Conservation (phyloP, 2,888 invertebrate species). For the Xestia rhomboidea region DNA sequence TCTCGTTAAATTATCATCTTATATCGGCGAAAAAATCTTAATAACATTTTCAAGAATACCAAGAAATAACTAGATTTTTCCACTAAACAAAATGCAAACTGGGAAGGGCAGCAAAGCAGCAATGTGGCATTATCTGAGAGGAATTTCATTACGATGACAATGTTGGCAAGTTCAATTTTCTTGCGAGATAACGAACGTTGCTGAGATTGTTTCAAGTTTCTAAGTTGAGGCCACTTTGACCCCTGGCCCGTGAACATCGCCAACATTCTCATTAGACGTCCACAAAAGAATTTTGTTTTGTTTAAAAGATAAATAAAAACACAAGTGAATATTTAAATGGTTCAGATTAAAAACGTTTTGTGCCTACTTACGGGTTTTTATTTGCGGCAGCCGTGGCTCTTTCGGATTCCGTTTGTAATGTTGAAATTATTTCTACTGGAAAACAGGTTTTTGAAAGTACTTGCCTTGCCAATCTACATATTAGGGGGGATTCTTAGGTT, state of each 20-base stretch:
- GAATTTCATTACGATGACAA: slow-evolving; percentile 89
- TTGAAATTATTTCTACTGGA: slow-evolving; percentile 44
- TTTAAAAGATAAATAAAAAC: slow-evolving; percentile 72
- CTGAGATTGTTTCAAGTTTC: slow-evolving; percentile 84
- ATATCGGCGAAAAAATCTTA: slow-evolving; percentile 45
- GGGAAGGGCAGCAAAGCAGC: slow-evolving; percentile 51
- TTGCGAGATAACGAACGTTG: slow-evolving; percentile 84
- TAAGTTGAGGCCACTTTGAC: slow-evolving; percentile 86
- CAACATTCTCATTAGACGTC: slow-evolving; percentile 84
- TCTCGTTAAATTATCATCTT: slow-evolving; percentile 42
- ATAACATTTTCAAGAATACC: slow-evolving; percentile 46
- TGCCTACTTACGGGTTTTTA: slow-evolving; percentile 40
- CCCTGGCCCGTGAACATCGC: slow-evolving; percentile 85
- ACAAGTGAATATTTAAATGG: slow-evolving; percentile 69
- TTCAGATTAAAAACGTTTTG: slow-evolving; percentile 61
- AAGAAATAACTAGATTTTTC: slow-evolving; percentile 48
- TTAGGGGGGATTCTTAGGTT: slow-evolving; percentile 18
- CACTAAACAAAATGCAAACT: slow-evolving; percentile 62
- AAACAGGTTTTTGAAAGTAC: slow-evolving; percentile 28
- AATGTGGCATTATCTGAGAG: slow-evolving; percentile 71
- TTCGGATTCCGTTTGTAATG: slow-evolving; percentile 41
- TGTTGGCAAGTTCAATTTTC: slow-evolving; percentile 86
- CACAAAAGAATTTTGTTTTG: slow-evolving; percentile 80
- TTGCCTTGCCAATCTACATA: slow-evolving; percentile 44
- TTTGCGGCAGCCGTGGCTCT: slow-evolving; percentile 33